A percentile compares a stretch with the other conserved stretches of the same genome.
phyloP scores from a whole-genome alignment of 2,888 invertebrate species.

The Cerastis rubricosa region DNA sequence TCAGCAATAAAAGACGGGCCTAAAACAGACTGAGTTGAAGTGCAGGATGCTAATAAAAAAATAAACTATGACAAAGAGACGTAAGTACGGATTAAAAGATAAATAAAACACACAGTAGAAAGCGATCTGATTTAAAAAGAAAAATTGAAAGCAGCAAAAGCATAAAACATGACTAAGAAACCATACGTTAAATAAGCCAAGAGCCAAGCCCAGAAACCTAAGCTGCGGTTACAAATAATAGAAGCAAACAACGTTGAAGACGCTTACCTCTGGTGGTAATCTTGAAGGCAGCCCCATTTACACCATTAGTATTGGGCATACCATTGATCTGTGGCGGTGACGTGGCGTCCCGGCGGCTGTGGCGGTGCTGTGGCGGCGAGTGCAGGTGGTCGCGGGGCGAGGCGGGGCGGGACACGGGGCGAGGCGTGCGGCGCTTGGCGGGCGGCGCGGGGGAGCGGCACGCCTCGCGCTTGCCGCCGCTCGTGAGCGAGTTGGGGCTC shows the following conservation, averaged over 20 bases:
- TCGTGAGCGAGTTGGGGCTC: slow-evolving; percentile 86
- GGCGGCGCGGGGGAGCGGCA: slow-evolving; percentile 91
- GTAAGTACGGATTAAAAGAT: too few relatives aligned
- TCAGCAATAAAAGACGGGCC: background rate
- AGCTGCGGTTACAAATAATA: background rate
- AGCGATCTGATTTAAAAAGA: too few relatives aligned
- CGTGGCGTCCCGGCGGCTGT: slow-evolving; percentile 62
- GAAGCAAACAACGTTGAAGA: background rate
- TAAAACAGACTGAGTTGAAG: background rate
- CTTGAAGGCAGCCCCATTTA: slow-evolving; percentile 94
- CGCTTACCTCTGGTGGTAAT: slow-evolving; percentile 95
- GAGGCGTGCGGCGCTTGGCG: slow-evolving; percentile 89
- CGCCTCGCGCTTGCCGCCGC: slow-evolving; percentile 86
- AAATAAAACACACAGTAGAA: background rate
- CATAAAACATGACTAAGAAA: background rate
- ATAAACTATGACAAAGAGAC: background rate
- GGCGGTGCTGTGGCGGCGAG: slow-evolving; percentile 61
- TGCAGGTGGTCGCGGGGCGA: slow-evolving; percentile 74
- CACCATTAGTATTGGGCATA: slow-evolving; percentile 71
- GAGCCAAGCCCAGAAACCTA: background rate
- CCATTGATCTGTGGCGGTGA: slow-evolving; percentile 71
- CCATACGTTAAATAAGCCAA: background rate
- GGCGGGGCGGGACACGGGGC: slow-evolving; percentile 78
- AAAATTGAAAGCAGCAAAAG: background rate
- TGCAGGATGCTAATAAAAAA: background rate